Conservation (phyloP, 2,888 invertebrate species). For the Litoditis marina region DNA sequence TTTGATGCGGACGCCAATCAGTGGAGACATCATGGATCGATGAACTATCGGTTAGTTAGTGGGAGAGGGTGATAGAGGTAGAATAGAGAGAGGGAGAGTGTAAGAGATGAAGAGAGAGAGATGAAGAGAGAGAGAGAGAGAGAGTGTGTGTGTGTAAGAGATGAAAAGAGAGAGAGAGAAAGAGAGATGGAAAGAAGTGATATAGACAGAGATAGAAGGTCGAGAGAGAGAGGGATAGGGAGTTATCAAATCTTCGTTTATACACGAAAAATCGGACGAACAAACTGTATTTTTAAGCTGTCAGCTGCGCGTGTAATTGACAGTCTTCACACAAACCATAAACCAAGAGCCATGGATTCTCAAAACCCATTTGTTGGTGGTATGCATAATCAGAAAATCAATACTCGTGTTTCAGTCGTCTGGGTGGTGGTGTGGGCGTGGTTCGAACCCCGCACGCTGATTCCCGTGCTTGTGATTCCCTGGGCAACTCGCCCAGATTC, state of each 20-base stretch:
- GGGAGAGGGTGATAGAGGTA: neutral
- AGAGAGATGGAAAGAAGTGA: too few species aligned
- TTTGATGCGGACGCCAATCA: constrained; percentile 30
- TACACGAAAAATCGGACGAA: too few species aligned
- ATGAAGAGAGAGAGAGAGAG: too few species aligned
- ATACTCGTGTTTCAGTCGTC: constrained; percentile 12
- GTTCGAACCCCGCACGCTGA: constrained; percentile 15
- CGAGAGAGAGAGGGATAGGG: too few species aligned
- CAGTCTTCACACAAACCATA: neutral
- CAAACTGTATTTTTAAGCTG: too few species aligned
- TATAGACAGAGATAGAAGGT: too few species aligned
- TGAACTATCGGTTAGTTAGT: constrained; percentile 30
- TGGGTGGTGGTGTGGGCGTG: constrained; percentile 40
- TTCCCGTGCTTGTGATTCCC: neutral
- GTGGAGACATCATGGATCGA: constrained; percentile 34
- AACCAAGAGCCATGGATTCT: neutral
- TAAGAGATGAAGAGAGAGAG: too few species aligned
- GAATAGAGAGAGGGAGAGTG: neutral
- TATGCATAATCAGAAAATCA: neutral
- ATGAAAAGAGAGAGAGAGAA: too few species aligned
- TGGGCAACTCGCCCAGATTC: neutral
- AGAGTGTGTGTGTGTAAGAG: neutral
- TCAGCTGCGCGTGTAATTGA: too few species aligned
- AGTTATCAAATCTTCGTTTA: too few species aligned
- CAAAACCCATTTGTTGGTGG: neutral